Evolutionary conservation across 2,888 invertebrate species (phyloP).

Genomic region (Trichogramma dendrolimi): DNA sequence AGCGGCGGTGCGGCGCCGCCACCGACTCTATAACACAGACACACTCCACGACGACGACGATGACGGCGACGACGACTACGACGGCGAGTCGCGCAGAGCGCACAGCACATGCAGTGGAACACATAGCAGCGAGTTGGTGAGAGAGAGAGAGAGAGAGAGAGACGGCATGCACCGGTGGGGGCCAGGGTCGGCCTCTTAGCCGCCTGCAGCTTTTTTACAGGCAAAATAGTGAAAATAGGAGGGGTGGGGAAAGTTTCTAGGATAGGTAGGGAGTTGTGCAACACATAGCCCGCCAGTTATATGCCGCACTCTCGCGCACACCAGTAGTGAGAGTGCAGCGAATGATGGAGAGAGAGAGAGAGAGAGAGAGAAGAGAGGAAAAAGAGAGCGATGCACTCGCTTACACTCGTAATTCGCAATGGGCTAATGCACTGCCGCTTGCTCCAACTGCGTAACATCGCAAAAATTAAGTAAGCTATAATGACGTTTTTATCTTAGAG

Average conservation of each 20-base stretch:
- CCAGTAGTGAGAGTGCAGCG: not conserved
- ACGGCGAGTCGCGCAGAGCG: not conserved
- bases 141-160: too few relatives aligned
- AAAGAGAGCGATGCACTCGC: constrained; percentile 25
- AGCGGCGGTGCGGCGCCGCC: not conserved
- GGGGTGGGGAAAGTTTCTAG: constrained; percentile 20
- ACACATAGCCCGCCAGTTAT: constrained; percentile 12
- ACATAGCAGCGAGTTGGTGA: too few relatives aligned
- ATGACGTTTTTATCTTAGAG: too few relatives aligned
- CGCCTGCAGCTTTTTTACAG: not conserved
- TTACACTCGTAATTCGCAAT: constrained; percentile 8
- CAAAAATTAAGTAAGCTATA: too few relatives aligned
- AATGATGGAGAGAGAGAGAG: constrained; percentile 8
- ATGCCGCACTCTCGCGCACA: constrained; percentile 22
- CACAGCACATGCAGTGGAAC: not conserved
- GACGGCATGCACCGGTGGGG: constrained; percentile 1
- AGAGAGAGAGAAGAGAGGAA: constrained; percentile 1
- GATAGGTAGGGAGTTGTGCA: constrained; percentile 32
- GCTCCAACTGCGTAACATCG: too few relatives aligned
- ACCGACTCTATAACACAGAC: not conserved
- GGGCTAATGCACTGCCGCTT: too few relatives aligned
- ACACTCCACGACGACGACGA: not conserved
- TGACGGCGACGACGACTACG: not conserved
- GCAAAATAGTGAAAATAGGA: too few relatives aligned
- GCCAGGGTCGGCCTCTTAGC: not conserved